Percentiles rank a stretch among this genome's conserved stretches.
These are phyloP conservation scores for Carapus acus DNA, from an alignment of 2,797 vertebrate genomes.

Conservation along the genomic window DNA sequence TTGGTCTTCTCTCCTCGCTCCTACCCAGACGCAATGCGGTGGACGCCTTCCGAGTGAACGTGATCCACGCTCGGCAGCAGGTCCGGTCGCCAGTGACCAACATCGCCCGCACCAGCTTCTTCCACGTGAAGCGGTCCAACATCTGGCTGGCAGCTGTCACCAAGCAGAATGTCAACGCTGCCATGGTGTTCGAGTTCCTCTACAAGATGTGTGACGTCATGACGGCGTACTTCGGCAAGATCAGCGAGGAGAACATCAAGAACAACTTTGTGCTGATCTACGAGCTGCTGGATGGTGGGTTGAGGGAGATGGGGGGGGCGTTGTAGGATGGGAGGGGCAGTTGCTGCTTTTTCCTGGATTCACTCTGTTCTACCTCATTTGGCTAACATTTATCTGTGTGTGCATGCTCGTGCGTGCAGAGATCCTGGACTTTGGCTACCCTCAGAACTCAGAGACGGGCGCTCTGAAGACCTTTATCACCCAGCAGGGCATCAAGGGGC, in stretches of 20 bases:
- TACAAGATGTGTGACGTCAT: conserved; percentile 99
- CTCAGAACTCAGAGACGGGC: conserved; percentile 98
- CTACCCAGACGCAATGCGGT: conserved; percentile 88
- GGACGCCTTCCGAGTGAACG: conserved; percentile 97
- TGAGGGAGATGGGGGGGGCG: neutral
- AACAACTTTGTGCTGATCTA: conserved; percentile 99
- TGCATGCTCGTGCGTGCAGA: conserved; percentile 68
- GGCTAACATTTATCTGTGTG: conserved; percentile 23
- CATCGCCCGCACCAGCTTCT: conserved; percentile 98
- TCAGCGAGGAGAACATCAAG: conserved; percentile 99
- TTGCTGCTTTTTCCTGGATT: too few species aligned
- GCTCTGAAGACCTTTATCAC: conserved; percentile 99
- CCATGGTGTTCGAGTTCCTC: conserved; percentile 99
- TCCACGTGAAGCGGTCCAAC: conserved; percentile 98
- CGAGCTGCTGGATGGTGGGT: conserved; percentile 91
- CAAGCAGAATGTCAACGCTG: conserved; percentile 99
- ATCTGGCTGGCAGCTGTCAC: conserved; percentile 99
- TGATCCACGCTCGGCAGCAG: conserved; percentile 98
- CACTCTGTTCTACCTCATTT: conserved; percentile 1
- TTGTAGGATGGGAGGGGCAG: too few species aligned
- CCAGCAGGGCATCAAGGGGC: conserved; percentile 98
- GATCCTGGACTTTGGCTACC: conserved; percentile 99
- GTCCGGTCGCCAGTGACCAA: conserved; percentile 98
- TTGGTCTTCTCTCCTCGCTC: neutral
- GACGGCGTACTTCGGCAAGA: conserved; percentile 98